Conservation (phyloP, 2,113 vertebrate species). For the Urocitellus parryii region DNA sequence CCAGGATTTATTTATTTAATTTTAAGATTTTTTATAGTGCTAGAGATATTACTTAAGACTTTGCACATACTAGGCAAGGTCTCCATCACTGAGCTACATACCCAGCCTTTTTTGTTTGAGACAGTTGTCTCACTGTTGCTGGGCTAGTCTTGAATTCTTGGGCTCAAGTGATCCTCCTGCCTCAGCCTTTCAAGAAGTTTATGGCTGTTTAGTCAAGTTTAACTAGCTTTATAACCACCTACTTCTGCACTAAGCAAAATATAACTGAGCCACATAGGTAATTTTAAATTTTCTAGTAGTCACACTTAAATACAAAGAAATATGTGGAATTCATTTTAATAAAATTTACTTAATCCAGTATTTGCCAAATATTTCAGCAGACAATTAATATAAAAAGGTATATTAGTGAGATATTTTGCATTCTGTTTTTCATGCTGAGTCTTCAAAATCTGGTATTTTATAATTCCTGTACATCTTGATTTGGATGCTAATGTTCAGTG, state of each 20-base stretch:
- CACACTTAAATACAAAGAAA: neutral
- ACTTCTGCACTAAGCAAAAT: neutral
- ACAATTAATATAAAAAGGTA: slow-evolving; percentile 33
- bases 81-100: no score
- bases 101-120: neutral
- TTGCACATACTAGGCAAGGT: neutral
- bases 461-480: neutral
- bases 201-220: slow-evolving; percentile 1
- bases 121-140: neutral
- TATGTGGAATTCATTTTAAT: slow-evolving; percentile 32
- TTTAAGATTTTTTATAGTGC: neutral
- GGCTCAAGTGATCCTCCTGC: neutral
- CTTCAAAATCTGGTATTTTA: slow-evolving; percentile 14
- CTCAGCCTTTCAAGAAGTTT: no score
- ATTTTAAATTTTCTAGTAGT: neutral
- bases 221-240: slow-evolving; percentile 40
- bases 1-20: neutral
- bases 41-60: neutral
- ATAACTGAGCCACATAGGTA: neutral
- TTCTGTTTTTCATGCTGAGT: neutral
- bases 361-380: slow-evolving; percentile 32
- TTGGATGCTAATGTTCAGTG: neutral
- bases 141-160: neutral
- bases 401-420: slow-evolving; percentile 8
- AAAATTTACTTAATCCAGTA: neutral